A percentile compares a stretch with the other conserved stretches of the same genome.
These are phyloP conservation scores for Sylvia atricapilla DNA, from an alignment of 2,113 vertebrate species.

Conservation along the genomic window DNA sequence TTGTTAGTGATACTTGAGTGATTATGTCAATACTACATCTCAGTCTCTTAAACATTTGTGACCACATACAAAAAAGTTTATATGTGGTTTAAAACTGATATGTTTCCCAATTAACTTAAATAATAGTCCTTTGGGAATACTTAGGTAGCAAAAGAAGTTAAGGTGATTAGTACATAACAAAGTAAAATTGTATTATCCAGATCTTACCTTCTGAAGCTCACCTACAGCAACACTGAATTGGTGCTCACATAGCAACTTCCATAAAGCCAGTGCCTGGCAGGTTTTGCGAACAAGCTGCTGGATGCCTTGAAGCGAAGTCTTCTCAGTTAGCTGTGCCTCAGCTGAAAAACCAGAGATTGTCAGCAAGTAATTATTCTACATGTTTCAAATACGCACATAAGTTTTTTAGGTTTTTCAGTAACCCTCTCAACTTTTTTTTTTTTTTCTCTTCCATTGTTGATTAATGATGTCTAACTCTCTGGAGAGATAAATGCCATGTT, in stretches of 20 bases:
- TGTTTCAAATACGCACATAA: neutral
- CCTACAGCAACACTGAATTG: constrained; percentile 90
- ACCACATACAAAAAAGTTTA: neutral
- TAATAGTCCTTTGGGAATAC: neutral
- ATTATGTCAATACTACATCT: neutral
- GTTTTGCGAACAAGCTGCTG: constrained; percentile 92
- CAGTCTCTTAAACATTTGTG: neutral
- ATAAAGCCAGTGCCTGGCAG: constrained; percentile 91
- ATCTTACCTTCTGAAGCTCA: constrained; percentile 90
- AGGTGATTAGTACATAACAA: neutral
- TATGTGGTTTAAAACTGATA: neutral
- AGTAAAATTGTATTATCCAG: neutral
- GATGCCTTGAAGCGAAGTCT: constrained; percentile 89
- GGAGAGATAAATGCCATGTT: neutral
- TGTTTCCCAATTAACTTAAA: neutral
- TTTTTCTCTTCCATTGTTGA: neutral
- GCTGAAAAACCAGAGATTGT: constrained; percentile 64
- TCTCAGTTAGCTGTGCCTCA: constrained; percentile 93
- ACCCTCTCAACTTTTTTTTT: neutral
- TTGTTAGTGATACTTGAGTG: neutral
- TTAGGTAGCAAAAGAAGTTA: neutral
- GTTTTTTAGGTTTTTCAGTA: neutral
- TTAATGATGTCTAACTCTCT: neutral
- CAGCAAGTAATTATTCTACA: neutral
- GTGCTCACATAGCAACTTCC: constrained; percentile 96